phyloP scores from a whole-genome alignment of 2,797 vertebrate species.

The Lutjanus campechanus region DNA sequence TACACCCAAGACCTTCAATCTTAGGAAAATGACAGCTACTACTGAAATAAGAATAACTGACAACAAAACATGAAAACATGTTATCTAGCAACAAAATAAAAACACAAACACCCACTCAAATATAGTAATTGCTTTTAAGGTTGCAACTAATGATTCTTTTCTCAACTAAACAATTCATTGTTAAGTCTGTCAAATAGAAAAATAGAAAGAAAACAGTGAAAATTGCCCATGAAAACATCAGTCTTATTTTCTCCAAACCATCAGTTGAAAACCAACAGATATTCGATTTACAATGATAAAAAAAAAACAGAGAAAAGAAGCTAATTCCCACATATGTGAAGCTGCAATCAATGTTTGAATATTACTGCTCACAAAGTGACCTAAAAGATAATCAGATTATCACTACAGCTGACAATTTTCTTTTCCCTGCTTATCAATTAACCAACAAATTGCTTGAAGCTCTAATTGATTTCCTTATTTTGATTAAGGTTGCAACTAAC shows the following conservation, averaged over 20 bases:
- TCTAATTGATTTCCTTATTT: constrained; percentile 2
- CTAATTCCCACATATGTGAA: background rate
- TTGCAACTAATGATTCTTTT: background rate
- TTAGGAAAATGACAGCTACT: constrained; percentile 31
- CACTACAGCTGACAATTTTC: background rate
- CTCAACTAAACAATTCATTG: background rate
- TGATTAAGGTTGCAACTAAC: background rate
- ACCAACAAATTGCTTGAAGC: background rate
- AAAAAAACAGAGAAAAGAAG: background rate
- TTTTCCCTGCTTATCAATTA: background rate
- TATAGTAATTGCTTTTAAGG: background rate
- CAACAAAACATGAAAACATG: constrained; percentile 22
- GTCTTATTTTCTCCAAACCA: background rate
- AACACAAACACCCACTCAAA: constrained; percentile 22
- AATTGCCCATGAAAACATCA: background rate
- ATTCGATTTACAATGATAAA: background rate
- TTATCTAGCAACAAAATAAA: constrained; percentile 5
- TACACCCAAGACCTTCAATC: constrained; percentile 38
- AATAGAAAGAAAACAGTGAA: background rate
- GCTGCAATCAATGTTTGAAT: background rate
- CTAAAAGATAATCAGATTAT: background rate
- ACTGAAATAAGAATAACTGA: constrained; percentile 17
- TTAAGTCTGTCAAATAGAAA: background rate
- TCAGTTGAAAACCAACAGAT: background rate
- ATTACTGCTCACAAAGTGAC: background rate